phyloP scores from a whole-genome alignment of 2,888 invertebrate genomes.

The Calliphora vomitoria region DNA sequence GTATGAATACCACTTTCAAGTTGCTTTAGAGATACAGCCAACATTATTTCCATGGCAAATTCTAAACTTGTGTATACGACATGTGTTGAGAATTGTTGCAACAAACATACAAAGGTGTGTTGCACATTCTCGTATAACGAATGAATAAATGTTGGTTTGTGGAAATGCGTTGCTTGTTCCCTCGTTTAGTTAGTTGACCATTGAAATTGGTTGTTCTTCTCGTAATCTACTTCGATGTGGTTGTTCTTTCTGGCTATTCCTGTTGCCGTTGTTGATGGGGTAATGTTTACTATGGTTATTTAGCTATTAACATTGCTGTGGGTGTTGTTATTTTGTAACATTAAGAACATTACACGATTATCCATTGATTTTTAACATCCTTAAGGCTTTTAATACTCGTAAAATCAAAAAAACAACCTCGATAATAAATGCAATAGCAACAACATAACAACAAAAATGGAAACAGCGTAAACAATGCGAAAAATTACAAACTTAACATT shows the following conservation, averaged over 20 bases:
- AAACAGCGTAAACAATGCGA: slow-evolving; percentile 1
- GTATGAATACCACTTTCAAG: neutral
- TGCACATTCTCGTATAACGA: neutral
- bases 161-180: slow-evolving; percentile 53
- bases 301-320: slow-evolving; percentile 60
- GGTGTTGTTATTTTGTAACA: slow-evolving; percentile 73
- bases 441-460: slow-evolving; percentile 31
- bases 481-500: neutral
- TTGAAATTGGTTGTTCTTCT: slow-evolving; percentile 32
- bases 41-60: slow-evolving; percentile 49
- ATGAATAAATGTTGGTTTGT: neutral
- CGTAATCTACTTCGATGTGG: slow-evolving; percentile 39
- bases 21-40: neutral
- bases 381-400: slow-evolving; percentile 71
- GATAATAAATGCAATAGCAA: slow-evolving; percentile 44
- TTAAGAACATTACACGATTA: slow-evolving; percentile 77
- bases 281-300: slow-evolving; percentile 32
- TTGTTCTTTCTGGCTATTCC: slow-evolving; percentile 41
- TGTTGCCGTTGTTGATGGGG: slow-evolving; percentile 36
- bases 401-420: slow-evolving; percentile 55
- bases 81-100: slow-evolving; percentile 73
- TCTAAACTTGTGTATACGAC: slow-evolving; percentile 58
- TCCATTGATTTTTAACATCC: slow-evolving; percentile 75
- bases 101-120: slow-evolving; percentile 38
- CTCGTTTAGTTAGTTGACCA: slow-evolving; percentile 49